Evolutionary conservation across 2,113 vertebrate species (phyloP).

Genomic region (Dromiciops gliroides): DNA sequence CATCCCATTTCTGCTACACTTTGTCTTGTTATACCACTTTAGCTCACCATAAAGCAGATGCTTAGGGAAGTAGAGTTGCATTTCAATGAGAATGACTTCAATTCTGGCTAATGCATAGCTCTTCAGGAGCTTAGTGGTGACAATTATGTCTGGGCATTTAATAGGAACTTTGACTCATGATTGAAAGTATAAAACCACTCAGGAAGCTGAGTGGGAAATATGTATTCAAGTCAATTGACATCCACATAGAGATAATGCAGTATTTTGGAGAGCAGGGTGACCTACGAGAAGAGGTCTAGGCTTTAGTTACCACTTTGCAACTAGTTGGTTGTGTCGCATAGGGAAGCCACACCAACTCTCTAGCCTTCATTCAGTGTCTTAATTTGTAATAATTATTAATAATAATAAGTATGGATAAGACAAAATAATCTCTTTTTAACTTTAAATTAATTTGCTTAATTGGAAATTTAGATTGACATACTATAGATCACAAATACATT

Average conservation of each 20-base stretch:
- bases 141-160: not conserved
- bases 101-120: not conserved
- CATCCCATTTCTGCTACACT: not conserved
- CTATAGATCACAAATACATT: not conserved
- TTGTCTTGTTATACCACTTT: not conserved
- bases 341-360: no score
- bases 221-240: not conserved
- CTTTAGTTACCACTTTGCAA: not conserved
- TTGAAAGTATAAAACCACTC: not conserved
- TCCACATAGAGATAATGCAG: not conserved
- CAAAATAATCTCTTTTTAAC: not conserved
- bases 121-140: not conserved
- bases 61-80: not conserved
- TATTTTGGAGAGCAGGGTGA: not conserved
- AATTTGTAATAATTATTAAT: not conserved
- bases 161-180: not conserved
- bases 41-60: not conserved
- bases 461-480: not conserved
- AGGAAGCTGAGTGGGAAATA: not conserved
- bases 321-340: no score
- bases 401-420: not conserved
- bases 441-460: not conserved
- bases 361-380: not conserved
- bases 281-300: not conserved
- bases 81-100: not conserved